Base-by-base conservation (phyloP, 1,140 invertebrate species). In the Cydia amplana region DNA sequence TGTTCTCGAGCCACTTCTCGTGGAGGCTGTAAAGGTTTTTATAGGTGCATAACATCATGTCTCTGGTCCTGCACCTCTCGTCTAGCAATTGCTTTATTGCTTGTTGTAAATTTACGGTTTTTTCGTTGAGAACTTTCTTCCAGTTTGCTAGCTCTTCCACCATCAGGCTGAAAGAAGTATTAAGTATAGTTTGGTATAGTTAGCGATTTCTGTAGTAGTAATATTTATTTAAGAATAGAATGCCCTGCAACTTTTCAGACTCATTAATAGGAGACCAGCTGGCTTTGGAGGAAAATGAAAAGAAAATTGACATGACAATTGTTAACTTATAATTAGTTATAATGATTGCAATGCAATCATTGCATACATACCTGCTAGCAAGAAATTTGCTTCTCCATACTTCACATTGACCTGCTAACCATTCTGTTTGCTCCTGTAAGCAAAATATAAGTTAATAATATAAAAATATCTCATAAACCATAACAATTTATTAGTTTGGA, bases 321-420 rank as follows among this genome's bases (percentile, higher is more conserved):
- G 9, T 40, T 0, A 40, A 40, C 5, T 10, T 40, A 40, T 40
- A 10, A 40, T 10, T 7, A 36, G 0, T n/a, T n/a, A n/a, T n/a
- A n/a, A n/a, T n/a, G n/a, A n/a, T n/a, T n/a, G n/a, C n/a, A n/a
- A n/a, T n/a, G n/a, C n/a, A n/a, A n/a, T n/a, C n/a, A n/a, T n/a
- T 36, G 36, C 9, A 40, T 40, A 1, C 36, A 40, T 84, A 91
- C 89, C 89, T 98, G 94, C 97, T 98, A 25, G 98, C 98, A 81
- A 99, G 93, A 93, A 98, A 99, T 95, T 99, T 99, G 83, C 97
- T 98, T 78, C 97, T 95, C 97, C 98, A 99, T 74, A 99, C 97
- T 94, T 99, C 98, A 91, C 97, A 98, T 84, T 98, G 97, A 3
- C 98, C 97, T 28, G 97, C 97, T 25, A 99, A 91, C 94, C 96